These are phyloP conservation scores for Megastigmus dorsalis DNA, from an alignment of 2,888 invertebrate species.

Conservation along the genomic window DNA sequence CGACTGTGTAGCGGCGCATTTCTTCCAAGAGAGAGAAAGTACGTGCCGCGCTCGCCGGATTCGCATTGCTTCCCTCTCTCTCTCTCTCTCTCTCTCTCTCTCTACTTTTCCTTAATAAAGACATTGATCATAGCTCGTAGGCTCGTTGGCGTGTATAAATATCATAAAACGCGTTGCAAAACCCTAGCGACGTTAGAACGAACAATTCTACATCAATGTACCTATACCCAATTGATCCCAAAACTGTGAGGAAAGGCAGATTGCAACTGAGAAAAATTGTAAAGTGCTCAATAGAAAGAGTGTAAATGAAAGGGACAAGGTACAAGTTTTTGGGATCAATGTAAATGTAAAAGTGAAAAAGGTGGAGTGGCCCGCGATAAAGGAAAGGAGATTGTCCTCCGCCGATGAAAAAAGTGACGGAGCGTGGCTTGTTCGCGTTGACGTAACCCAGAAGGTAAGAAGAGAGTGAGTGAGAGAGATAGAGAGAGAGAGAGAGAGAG, in stretches of 20 bases:
- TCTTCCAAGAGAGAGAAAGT: constrained; percentile 49
- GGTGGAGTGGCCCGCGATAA: too few relatives aligned
- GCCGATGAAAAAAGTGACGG: background rate
- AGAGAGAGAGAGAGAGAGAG: background rate
- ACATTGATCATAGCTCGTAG: constrained; percentile 38
- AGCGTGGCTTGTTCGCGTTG: background rate
- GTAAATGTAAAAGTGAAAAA: too few relatives aligned
- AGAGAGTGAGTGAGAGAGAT: background rate
- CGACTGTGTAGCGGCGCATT: constrained; percentile 31
- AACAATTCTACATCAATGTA: too few relatives aligned
- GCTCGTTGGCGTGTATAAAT: background rate
- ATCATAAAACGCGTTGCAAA: constrained; percentile 2
- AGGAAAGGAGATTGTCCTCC: too few relatives aligned
- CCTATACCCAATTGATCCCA: too few relatives aligned
- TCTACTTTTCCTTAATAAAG: constrained; percentile 46
- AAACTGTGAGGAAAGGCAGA: too few relatives aligned
- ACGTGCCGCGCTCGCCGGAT: constrained; percentile 10
- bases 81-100: constrained; percentile 23
- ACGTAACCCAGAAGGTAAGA: background rate
- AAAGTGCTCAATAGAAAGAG: too few relatives aligned
- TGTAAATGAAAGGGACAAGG: too few relatives aligned
- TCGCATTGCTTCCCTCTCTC: background rate
- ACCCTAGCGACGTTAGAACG: too few relatives aligned
- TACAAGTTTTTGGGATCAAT: too few relatives aligned
- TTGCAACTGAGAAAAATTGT: too few relatives aligned